Percentiles rank a stretch among this genome's conserved stretches.
phyloP scores from a whole-genome alignment of 1,140 invertebrate species.

The Belonocnema kinseyi region DNA sequence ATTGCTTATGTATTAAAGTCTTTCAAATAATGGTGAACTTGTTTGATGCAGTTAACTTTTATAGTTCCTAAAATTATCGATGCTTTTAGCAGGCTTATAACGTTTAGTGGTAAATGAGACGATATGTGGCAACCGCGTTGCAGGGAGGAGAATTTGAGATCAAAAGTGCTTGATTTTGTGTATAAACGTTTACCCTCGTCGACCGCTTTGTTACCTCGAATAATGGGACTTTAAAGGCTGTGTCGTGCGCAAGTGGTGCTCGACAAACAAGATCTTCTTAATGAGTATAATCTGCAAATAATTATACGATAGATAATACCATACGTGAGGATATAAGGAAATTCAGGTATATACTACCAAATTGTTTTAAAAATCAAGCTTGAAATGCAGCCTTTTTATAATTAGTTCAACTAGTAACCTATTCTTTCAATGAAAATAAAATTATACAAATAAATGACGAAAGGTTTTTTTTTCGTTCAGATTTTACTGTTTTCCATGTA shows the following conservation, averaged over 20 bases:
- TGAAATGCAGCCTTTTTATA: no score
- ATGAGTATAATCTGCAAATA: conserved; percentile 24
- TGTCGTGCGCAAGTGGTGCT: conserved; percentile 22
- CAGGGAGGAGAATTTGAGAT: conserved; percentile 22
- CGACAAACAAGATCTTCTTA: conserved; percentile 29
- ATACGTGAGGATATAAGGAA: neutral
- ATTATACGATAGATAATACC: conserved; percentile 4
- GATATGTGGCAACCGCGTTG: conserved; percentile 16
- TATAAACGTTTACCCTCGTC: conserved; percentile 20
- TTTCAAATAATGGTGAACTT: no score
- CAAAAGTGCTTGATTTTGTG: conserved; percentile 30
- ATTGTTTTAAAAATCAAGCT: no score
- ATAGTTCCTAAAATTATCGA: neutral
- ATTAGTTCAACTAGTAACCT: no score
- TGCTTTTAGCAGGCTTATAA: neutral
- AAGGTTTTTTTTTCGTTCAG: no score
- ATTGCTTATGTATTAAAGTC: no score
- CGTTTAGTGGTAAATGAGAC: neutral
- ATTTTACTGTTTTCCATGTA: no score
- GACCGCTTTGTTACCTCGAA: conserved; percentile 3
- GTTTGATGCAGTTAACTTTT: neutral
- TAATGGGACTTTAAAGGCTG: conserved; percentile 27
- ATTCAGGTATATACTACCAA: neutral
- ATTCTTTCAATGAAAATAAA: no score
- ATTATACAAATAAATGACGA: no score